These are phyloP conservation scores for Drosophila tropicalis DNA, from an alignment of 1,140 invertebrate species.

Conservation along the genomic window DNA sequence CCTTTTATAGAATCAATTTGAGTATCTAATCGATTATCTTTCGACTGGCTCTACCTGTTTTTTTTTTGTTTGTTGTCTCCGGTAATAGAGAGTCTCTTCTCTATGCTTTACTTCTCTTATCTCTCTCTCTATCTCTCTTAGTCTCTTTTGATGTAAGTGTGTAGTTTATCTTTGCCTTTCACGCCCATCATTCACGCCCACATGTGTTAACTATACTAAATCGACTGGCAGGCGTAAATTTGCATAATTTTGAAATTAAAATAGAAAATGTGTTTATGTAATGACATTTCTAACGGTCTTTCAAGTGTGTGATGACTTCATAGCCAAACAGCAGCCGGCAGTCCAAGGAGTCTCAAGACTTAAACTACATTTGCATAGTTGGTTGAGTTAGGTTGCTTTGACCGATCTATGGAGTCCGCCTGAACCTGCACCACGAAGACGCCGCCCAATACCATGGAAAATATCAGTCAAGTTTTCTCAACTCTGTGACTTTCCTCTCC, in stretches of 20 bases:
- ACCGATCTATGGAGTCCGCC: neutral
- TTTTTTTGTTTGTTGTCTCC: too few species aligned
- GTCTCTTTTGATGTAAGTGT: neutral
- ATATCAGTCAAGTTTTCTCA: constrained; percentile 61
- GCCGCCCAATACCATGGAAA: constrained; percentile 7
- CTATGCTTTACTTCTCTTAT: neutral
- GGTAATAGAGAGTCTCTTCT: neutral
- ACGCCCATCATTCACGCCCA: constrained; percentile 68
- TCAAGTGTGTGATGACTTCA: constrained; percentile 62
- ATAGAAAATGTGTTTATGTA: constrained; percentile 70
- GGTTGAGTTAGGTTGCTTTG: constrained; percentile 27
- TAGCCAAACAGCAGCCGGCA: constrained; percentile 28
- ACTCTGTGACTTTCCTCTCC: neutral
- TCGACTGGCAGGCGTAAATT: constrained; percentile 42
- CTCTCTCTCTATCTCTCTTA: neutral
- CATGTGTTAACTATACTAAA: constrained; percentile 34
- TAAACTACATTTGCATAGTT: constrained; percentile 49
- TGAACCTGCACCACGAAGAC: neutral
- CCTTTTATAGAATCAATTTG: neutral
- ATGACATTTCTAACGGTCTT: constrained; percentile 69
- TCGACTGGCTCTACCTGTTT: constrained; percentile 10
- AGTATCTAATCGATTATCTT: constrained; percentile 9
- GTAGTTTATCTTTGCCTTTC: constrained; percentile 37
- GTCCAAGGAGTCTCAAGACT: constrained; percentile 19
- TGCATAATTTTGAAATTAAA: constrained; percentile 78